These are phyloP conservation scores for Macquaria ambigua DNA, from an alignment of 2,113 vertebrate genomes.

Conservation along the genomic window DNA sequence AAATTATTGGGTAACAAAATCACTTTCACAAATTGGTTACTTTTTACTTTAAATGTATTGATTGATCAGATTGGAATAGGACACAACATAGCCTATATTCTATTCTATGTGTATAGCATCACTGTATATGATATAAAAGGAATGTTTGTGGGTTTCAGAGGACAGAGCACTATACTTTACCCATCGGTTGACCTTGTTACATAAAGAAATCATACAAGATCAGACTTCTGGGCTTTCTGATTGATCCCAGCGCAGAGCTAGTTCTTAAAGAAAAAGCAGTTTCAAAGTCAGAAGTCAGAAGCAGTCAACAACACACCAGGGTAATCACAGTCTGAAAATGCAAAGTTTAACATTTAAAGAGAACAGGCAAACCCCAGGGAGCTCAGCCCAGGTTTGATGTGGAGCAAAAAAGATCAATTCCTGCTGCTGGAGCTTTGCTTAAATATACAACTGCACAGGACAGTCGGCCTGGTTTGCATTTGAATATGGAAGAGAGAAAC, in stretches of 20 bases:
- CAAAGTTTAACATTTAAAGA: slow-evolving; percentile 81
- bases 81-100: neutral
- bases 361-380: slow-evolving; percentile 60
- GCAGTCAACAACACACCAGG: slow-evolving; percentile 58
- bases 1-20: neutral
- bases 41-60: neutral
- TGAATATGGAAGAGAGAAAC: slow-evolving; percentile 45
- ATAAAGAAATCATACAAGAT: slow-evolving; percentile 27
- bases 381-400: slow-evolving; percentile 58
- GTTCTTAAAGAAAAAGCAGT: slow-evolving; percentile 48
- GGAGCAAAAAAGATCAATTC: slow-evolving; percentile 66
- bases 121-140: neutral
- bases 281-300: slow-evolving; percentile 68
- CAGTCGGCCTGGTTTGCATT: slow-evolving; percentile 46
- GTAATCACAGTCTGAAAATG: slow-evolving; percentile 71
- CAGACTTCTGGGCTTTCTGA: slow-evolving; percentile 47
- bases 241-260: slow-evolving; percentile 52
- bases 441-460: slow-evolving; percentile 52
- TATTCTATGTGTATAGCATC: neutral
- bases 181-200: slow-evolving; percentile 35
- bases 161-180: slow-evolving; percentile 9
- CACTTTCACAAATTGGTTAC: neutral
- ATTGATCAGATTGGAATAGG: neutral
- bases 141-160: neutral
- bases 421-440: slow-evolving; percentile 56